Evolutionary conservation across 2,113 vertebrate species (phyloP).

Genomic region (Pseudorhombus dupliciocellatus): DNA sequence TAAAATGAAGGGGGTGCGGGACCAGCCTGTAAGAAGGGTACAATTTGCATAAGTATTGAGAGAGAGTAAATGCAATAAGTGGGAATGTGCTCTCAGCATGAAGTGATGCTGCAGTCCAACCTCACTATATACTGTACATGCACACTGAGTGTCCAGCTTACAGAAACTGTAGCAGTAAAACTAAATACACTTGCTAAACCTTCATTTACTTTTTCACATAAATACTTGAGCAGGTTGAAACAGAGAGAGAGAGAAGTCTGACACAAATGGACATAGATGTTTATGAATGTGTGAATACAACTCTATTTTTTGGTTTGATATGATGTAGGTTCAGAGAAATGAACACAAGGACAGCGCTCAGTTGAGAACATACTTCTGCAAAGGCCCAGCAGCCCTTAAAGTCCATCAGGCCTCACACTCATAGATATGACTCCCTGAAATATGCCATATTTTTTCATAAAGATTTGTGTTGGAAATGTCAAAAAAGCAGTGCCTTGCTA

Average conservation of each 20-base stretch:
- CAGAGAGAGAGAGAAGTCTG: too few species aligned
- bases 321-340: too few species aligned
- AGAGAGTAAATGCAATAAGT: conserved; percentile 52
- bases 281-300: neutral
- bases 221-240: neutral
- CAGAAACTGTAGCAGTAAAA: neutral
- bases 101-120: conserved; percentile 15
- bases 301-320: neutral
- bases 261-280: too few species aligned
- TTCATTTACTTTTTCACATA: neutral
- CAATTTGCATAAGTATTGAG: conserved; percentile 62
- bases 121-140: neutral
- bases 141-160: neutral
- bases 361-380: too few species aligned
- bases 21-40: conserved; percentile 66
- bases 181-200: neutral
- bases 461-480: too few species aligned
- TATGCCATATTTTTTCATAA: too few species aligned
- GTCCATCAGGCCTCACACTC: too few species aligned
- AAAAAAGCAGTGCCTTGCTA: too few species aligned
- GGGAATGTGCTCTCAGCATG: conserved; percentile 16
- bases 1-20: conserved; percentile 37
- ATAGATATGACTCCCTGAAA: too few species aligned
- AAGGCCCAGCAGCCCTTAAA: too few species aligned
- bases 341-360: too few species aligned